Conservation (phyloP, 2,888 invertebrate genomes). For the Hartigia nigra region DNA sequence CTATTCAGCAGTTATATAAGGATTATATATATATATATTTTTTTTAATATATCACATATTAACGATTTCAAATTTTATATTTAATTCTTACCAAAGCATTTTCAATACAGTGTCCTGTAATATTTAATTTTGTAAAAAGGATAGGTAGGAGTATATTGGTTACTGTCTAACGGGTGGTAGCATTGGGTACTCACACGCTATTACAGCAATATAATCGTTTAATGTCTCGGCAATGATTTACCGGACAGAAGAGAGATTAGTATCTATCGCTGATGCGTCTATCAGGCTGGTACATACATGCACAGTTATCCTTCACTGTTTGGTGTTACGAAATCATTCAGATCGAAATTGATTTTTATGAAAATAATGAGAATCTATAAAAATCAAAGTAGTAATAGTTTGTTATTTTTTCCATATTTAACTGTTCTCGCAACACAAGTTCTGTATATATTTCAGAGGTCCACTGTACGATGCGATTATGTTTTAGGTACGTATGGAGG, state of each 20-base stretch:
- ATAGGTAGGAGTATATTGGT: neutral
- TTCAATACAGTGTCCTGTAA: neutral
- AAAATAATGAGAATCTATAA: neutral
- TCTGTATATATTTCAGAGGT: neutral
- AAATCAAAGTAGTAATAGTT: neutral
- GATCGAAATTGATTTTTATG: neutral
- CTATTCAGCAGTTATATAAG: neutral
- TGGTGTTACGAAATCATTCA: neutral
- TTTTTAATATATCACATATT: neutral
- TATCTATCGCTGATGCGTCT: constrained; percentile 33
- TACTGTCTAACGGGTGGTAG: neutral
- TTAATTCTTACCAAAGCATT: neutral
- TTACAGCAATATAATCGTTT: constrained; percentile 29
- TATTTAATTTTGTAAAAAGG: neutral
- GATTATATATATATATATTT: neutral
- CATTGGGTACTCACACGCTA: neutral
- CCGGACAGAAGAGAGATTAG: constrained; percentile 45
- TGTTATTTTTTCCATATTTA: neutral
- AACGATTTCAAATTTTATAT: neutral
- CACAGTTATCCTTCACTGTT: constrained; percentile 2
- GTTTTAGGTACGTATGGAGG: neutral
- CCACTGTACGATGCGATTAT: neutral
- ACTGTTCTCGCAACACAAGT: neutral
- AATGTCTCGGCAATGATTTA: constrained; percentile 63
- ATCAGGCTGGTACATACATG: constrained; percentile 32